phyloP scores from a whole-genome alignment of 2,113 vertebrate species.

The Speoplatyrhinus poulsoni region DNA sequence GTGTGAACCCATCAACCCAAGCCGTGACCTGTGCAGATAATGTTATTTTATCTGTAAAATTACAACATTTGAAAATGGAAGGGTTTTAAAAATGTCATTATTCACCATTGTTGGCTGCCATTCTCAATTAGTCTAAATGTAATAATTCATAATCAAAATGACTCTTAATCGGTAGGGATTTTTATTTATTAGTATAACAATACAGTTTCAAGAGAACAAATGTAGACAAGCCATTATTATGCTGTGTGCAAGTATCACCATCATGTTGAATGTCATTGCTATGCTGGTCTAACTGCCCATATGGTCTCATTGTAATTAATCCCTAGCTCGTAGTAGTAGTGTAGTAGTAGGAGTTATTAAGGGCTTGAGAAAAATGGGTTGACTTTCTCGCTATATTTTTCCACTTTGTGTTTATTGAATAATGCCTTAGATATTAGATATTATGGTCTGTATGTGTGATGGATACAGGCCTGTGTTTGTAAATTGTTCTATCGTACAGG shows the following conservation, averaged over 20 bases:
- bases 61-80: background rate
- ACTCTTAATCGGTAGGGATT: background rate
- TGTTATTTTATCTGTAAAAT: background rate
- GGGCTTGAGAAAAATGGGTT: too few relatives aligned
- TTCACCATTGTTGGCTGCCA: background rate
- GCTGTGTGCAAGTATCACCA: conserved; percentile 16
- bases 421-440: background rate
- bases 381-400: too few relatives aligned
- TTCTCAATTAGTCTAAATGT: background rate
- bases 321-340: too few relatives aligned
- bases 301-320: conserved; percentile 1
- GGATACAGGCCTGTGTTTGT: conserved; percentile 32
- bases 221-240: background rate
- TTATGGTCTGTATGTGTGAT: conserved; percentile 21
- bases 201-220: background rate
- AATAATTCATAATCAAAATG: background rate
- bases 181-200: conserved; percentile 1
- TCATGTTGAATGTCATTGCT: conserved; percentile 40
- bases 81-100: background rate
- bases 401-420: background rate
- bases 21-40: background rate
- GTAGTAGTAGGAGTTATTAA: too few relatives aligned
- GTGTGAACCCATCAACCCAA: too few relatives aligned
- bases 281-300: background rate
- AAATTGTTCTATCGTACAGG: conserved; percentile 33